Evolutionary conservation across 2,888 invertebrate species (phyloP).

Genomic region (Mesorhabditis sp.): DNA sequence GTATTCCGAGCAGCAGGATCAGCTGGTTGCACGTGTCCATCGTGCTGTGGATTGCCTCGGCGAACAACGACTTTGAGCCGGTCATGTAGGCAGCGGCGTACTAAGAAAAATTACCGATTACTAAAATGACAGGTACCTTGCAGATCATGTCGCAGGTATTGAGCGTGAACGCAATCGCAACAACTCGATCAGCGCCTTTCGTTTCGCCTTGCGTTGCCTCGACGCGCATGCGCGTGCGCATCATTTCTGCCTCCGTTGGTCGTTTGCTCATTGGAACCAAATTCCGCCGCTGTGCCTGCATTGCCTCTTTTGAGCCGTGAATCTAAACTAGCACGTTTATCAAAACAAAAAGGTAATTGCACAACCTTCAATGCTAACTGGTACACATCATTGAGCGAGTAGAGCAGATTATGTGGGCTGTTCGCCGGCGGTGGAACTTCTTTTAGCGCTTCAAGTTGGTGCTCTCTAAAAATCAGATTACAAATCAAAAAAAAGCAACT

Average conservation of each 20-base stretch:
- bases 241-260: slow-evolving; percentile 36
- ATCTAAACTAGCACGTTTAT: slow-evolving; percentile 15
- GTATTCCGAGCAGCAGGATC: slow-evolving; percentile 40
- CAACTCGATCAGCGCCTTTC: slow-evolving; percentile 51
- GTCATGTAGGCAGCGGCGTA: slow-evolving; percentile 67
- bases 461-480: neutral
- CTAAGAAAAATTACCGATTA: slow-evolving; percentile 22
- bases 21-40: slow-evolving; percentile 70
- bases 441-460: neutral
- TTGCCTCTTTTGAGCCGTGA: slow-evolving; percentile 41
- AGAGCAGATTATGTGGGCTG: slow-evolving; percentile 20
- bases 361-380: slow-evolving; percentile 31
- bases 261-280: slow-evolving; percentile 39
- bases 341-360: too few relatives aligned
- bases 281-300: slow-evolving; percentile 35
- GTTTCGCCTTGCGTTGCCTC: slow-evolving; percentile 20
- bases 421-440: slow-evolving; percentile 6
- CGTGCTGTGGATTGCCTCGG: slow-evolving; percentile 70
- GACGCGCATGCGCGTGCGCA: slow-evolving; percentile 47
- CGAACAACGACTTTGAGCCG: slow-evolving; percentile 94
- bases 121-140: slow-evolving; percentile 22
- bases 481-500: neutral
- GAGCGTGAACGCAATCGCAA: slow-evolving; percentile 48
- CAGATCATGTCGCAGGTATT: slow-evolving; percentile 46
- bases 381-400: slow-evolving; percentile 40